Base-by-base conservation (phyloP, 2,888 invertebrate genomes). In the Sussaba pulchella region DNA sequence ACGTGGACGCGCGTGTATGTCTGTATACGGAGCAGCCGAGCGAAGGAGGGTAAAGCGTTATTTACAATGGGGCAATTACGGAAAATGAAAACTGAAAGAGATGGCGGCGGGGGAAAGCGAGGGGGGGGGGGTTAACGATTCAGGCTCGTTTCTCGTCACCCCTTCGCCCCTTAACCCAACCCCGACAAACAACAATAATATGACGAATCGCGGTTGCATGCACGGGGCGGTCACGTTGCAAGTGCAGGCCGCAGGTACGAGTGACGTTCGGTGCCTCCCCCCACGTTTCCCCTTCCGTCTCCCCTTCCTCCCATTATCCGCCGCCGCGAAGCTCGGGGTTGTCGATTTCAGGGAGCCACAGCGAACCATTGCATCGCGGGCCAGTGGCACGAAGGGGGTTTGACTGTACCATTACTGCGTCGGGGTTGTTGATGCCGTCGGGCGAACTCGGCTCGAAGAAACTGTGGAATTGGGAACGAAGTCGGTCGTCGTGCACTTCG, bases 391-490 rank as follows among this genome's bases (percentile, higher is more conserved):
- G 36, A 63, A 36, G 61, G 74, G 71, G 57, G n/a, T 31, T 52
- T 54, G 24, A 52, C 36, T 54, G 43, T 61, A 67, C 76, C 54
- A 72, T 67, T 61, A 73, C 70, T 77, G 77, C 57, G 54, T 72
- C 54, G 69, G 64, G 64, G 70, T 74, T 67, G 74, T 74, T 59
- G 78, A 70, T 78, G 81, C n/a, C 74, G 47, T 72, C 66, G 66
- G 31, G 78, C 82, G 47, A 39, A 19, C 69, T 10, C 19, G 71
- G 59, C 61, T 71, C 78, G 80, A 85, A 82, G 84, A 86, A 85
- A 82, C 85, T 85, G 31, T 31, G 84, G 82, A 86, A 88, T 88
- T 88, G 84, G 87, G 84, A 84, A 81, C 82, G 69, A 82, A 79
- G 78, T 72, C 61, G 70, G 74, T 78, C 57, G 64, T 64, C 66